Evolutionary conservation across 1,140 invertebrate species (phyloP).

Genomic region (Coptotermes formosanus): DNA sequence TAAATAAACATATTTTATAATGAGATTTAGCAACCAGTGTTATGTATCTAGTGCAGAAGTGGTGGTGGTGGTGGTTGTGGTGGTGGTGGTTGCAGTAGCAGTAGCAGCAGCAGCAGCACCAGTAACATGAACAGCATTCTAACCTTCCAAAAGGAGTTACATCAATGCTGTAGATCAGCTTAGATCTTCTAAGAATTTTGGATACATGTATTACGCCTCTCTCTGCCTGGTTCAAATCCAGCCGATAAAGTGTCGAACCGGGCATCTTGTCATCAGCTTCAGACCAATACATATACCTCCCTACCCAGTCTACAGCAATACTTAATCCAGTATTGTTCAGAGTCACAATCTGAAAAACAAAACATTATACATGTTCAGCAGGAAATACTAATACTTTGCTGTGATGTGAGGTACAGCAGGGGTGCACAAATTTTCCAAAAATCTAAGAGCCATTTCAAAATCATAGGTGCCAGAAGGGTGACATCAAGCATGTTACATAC

Average conservation of each 20-base stretch:
- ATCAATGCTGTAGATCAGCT: slow-evolving; percentile 62
- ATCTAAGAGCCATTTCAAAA: too few relatives aligned
- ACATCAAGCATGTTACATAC: too few relatives aligned
- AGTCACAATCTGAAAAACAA: slow-evolving; percentile 54
- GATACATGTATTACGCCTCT: slow-evolving; percentile 48
- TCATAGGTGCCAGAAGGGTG: too few relatives aligned
- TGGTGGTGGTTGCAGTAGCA: too few relatives aligned
- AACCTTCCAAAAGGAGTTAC: slow-evolving; percentile 70
- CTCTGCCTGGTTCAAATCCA: slow-evolving; percentile 56
- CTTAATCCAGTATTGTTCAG: slow-evolving; percentile 65
- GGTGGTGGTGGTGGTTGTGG: too few relatives aligned
- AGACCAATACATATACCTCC: slow-evolving; percentile 76
- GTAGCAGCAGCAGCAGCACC: too few relatives aligned
- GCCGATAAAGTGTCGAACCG: slow-evolving; percentile 52
- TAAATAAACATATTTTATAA: too few relatives aligned
- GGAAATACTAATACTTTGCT: too few relatives aligned
- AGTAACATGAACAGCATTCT: slow-evolving; percentile 30
- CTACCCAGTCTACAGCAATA: slow-evolving; percentile 82
- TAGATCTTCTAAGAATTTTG: slow-evolving; percentile 50
- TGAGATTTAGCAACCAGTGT: too few relatives aligned
- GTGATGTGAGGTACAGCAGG: too few relatives aligned
- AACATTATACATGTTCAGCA: not conserved
- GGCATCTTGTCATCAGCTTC: slow-evolving; percentile 55
- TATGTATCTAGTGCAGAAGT: too few relatives aligned
- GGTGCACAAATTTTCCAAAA: too few relatives aligned